Base-by-base conservation (phyloP, 64 coral and sea anemone genomes). In the Actinia equina region DNA sequence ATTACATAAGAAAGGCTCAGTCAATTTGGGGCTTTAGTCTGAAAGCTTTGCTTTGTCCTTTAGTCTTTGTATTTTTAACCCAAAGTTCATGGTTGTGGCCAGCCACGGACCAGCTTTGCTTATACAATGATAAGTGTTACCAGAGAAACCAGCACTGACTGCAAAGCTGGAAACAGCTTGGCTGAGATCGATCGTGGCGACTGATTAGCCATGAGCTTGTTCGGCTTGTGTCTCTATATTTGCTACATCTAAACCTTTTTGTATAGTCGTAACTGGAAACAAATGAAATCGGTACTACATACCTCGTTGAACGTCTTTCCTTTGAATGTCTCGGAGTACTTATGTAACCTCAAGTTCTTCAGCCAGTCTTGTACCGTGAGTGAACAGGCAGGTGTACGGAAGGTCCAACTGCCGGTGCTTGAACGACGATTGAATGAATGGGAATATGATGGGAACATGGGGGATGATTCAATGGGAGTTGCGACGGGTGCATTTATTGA, bases 251-350 rank as follows among this genome's bases (percentile, higher is more conserved):
- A 10, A 65, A 9, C 22, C 17, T 65, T 65, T 65, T 22, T 22
- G 5, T 63, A 14, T 20, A 19, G 62, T 20, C 6, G 62, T n/a
- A 22, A 22, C 62, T 65, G 62, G 17, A 19, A 0, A 65, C 62
- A 23, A 65, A 19, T 25, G 12, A 26, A 74, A 12, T 74, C 30
- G 30, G 27, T 30, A 30, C 10, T 27, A 11, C 27, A 15, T 79
- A 96, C 94, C 91, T 96, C 87, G 78, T 96, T 76, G 85, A 96
- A 96, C 15, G 90, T 93, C 80, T 90, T 96, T 26, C 91, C 91
- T 57, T 83, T 59, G 83, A 96, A 93, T 17, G 91, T 19, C 27
- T 93, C 91, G 9, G 85, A 92, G 77, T 96, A 96, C 58, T 96
- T 96, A 27, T 96, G 94, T 15, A 96, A 69, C 43, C 94, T 54